Evolutionary conservation across 2,113 vertebrate genomes (phyloP).

Genomic region (Menura novaehollandiae): DNA sequence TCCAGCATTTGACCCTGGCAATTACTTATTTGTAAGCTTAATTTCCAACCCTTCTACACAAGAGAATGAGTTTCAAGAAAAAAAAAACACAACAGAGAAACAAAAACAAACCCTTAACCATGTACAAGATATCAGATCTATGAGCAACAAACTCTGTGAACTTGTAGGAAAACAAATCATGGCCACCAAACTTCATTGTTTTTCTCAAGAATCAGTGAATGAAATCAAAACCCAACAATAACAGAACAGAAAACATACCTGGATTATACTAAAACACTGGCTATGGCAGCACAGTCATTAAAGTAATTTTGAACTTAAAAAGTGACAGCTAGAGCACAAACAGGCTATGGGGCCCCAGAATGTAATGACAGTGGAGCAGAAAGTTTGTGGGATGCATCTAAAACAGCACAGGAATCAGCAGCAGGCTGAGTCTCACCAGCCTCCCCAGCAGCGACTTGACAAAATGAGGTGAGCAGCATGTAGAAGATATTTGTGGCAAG

Average conservation of each 20-base stretch:
- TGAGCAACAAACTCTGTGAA: neutral
- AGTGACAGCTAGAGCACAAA: neutral
- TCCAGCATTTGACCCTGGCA: neutral
- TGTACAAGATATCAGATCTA: neutral
- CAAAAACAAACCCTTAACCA: neutral
- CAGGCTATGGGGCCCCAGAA: neutral
- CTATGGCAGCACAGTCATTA: neutral
- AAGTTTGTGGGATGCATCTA: neutral
- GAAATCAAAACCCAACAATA: neutral
- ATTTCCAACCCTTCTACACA: neutral
- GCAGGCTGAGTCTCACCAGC: neutral
- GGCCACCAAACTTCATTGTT: neutral
- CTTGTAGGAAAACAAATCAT: neutral
- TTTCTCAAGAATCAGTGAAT: neutral
- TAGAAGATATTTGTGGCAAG: neutral
- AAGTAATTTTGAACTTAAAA: neutral
- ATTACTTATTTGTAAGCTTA: neutral
- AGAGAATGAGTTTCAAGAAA: neutral
- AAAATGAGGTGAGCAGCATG: neutral
- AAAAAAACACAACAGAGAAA: neutral
- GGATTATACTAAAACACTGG: neutral
- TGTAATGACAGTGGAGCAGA: neutral
- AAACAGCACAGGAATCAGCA: neutral
- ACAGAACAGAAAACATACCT: neutral
- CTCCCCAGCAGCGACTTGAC: neutral